Evolutionary conservation across 2,888 invertebrate genomes (phyloP).

Genomic region (Glomeris marginata): DNA sequence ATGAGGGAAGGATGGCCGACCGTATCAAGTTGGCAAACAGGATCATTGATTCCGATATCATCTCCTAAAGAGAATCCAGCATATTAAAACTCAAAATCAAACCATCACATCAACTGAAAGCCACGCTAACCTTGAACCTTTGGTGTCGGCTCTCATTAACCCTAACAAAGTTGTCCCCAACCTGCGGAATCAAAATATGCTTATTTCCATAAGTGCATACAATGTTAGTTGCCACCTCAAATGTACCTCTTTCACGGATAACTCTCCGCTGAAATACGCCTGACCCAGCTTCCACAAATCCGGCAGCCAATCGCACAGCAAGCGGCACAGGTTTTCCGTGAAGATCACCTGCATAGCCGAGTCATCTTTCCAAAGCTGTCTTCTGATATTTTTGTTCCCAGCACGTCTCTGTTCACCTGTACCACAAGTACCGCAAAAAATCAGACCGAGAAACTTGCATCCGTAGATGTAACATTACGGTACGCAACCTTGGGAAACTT

Average conservation of each 20-base stretch:
- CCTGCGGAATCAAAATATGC: too few species aligned
- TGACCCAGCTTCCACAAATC: constrained; percentile 93
- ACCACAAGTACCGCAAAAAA: not conserved
- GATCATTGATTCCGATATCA: constrained; percentile 61
- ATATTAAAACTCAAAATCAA: too few species aligned
- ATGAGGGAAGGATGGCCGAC: constrained; percentile 51
- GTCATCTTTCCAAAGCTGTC: constrained; percentile 16
- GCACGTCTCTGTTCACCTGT: too few species aligned
- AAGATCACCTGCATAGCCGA: constrained; percentile 56
- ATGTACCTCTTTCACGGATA: constrained; percentile 45
- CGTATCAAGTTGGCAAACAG: constrained; percentile 57
- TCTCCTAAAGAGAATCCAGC: constrained; percentile 47
- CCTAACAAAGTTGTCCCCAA: not conserved
- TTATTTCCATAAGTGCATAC: too few species aligned
- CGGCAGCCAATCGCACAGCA: constrained; percentile 60
- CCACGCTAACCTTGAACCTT: constrained; percentile 50
- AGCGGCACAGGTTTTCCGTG: constrained; percentile 60
- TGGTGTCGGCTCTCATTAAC: constrained; percentile 54
- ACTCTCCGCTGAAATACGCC: constrained; percentile 79
- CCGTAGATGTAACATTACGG: too few species aligned
- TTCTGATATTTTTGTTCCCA: too few species aligned
- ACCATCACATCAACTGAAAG: too few species aligned
- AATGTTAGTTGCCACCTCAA: too few species aligned
- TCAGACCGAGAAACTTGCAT: too few species aligned
- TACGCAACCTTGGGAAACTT: too few species aligned